A percentile compares a stretch with the other conserved stretches of the same genome.
Evolutionary conservation across 1,140 invertebrate species (phyloP).

Genomic region (Portunus trituberculatus): DNA sequence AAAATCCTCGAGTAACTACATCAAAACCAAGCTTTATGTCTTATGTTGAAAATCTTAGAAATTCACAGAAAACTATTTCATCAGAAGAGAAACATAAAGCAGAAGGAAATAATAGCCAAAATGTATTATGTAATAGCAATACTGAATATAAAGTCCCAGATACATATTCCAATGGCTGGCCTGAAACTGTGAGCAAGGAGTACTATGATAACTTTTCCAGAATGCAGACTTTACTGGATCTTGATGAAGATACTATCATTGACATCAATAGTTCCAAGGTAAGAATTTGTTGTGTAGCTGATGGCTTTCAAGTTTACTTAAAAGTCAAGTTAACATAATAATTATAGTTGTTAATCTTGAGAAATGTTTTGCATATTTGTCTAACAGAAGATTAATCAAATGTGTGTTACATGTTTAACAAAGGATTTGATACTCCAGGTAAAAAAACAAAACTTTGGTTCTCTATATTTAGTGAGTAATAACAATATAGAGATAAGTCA

Average conservation of each 20-base stretch:
- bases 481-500: too few species aligned
- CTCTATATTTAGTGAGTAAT: too few species aligned
- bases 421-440: too few species aligned
- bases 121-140: neutral
- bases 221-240: neutral
- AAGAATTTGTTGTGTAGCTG: neutral
- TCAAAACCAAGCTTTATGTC: constrained; percentile 36
- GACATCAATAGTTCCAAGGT: neutral
- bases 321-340: too few species aligned
- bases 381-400: too few species aligned
- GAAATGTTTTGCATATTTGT: too few species aligned
- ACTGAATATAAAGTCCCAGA: neutral
- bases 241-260: constrained; percentile 30
- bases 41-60: constrained; percentile 39
- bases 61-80: neutral
- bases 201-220: neutral
- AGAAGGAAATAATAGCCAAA: too few species aligned
- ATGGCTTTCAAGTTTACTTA: too few species aligned
- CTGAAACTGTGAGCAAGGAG: neutral
- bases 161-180: neutral
- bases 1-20: neutral
- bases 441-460: too few species aligned
- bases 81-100: neutral
- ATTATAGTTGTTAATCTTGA: too few species aligned
- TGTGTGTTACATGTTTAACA: too few species aligned